Evolutionary conservation across 2,888 invertebrate species (phyloP).

Genomic region (Eustalomyia histrio): DNA sequence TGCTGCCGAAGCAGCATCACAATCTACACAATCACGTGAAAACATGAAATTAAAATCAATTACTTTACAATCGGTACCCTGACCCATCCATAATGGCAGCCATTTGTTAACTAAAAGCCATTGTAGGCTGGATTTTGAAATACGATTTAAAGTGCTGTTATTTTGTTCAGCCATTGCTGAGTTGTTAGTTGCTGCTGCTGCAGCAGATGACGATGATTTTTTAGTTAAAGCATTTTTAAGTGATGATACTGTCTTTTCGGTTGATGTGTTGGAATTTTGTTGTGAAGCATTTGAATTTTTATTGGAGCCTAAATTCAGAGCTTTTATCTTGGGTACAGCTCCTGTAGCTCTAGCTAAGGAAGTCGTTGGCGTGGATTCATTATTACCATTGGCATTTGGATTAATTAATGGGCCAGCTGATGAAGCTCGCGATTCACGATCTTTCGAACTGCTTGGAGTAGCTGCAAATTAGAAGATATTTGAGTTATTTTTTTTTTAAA

Average conservation of each 20-base stretch:
- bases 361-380: slow-evolving; percentile 54
- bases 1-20: slow-evolving; percentile 74
- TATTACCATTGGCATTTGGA: slow-evolving; percentile 62
- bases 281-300: slow-evolving; percentile 65
- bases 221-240: slow-evolving; percentile 70
- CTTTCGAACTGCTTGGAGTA: slow-evolving; percentile 68
- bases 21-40: slow-evolving; percentile 79
- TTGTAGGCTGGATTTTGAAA: slow-evolving; percentile 83
- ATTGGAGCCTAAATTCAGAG: slow-evolving; percentile 67
- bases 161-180: slow-evolving; percentile 70
- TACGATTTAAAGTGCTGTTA: slow-evolving; percentile 78
- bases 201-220: slow-evolving; percentile 64
- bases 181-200: slow-evolving; percentile 34
- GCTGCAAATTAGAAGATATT: slow-evolving; percentile 20
- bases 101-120: slow-evolving; percentile 85
- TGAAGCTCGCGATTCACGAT: slow-evolving; percentile 73
- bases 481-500: too few relatives aligned
- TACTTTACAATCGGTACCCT: slow-evolving; percentile 81
- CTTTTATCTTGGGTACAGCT: slow-evolving; percentile 76
- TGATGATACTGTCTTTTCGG: slow-evolving; percentile 60
- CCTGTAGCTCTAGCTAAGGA: slow-evolving; percentile 69
- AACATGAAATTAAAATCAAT: slow-evolving; percentile 81
- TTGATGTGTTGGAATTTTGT: slow-evolving; percentile 56
- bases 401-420: slow-evolving; percentile 72
- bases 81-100: slow-evolving; percentile 83